Base-by-base conservation (phyloP, 2,113 vertebrate species). In the Martes martes region DNA sequence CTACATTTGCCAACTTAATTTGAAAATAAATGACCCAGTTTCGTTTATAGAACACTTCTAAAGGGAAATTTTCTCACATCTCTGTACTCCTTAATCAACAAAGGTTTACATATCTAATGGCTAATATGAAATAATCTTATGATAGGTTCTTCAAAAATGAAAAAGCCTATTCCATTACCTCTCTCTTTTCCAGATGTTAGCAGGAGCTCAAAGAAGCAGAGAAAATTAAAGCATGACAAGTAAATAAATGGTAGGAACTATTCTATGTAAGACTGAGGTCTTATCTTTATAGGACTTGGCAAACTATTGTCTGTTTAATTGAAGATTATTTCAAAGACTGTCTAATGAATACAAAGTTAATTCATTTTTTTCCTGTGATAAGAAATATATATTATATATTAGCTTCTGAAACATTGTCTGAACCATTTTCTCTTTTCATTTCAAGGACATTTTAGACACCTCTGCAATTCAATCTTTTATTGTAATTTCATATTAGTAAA, bases 371-470 rank as follows among this genome's bases (percentile, higher is more conserved):
- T 81, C 36, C 89, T 98, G 2, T 95, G 76, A 97, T 93, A 71
- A 98, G 63, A 98, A 97, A 97, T 85, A 93, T 50, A 93, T 50
- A 67, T 76, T 50, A 93, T 50, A 67, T 76, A 96, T 81, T 98
- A 92, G 89, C 24, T 98, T 97, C 91, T 97, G 73, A 98, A 98
- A 98, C 57, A 55, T 61, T 76, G 36, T 82, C 36, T 84, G 67
- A 94, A 11, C 4, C 45, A 81, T 96, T 97, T 98, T 98, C 16
- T 52, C 10, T 97, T 94, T 97, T 79, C n/a, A 93, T 98, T 98
- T 98, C 97, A 98, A 98, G 97, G 98, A 93, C 96, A 91, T 98
- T 98, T 98, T 98, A 98, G 93, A 98, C 61, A 96, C 96, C 81
- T 96, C 28, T 97, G 91, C 89, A 87, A 93, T 31, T 98, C 76